Percentiles rank a stretch among this genome's conserved stretches.
These are phyloP conservation scores for Cyclina sinensis DNA, from an alignment of 1,140 invertebrate species.

Conservation along the genomic window DNA sequence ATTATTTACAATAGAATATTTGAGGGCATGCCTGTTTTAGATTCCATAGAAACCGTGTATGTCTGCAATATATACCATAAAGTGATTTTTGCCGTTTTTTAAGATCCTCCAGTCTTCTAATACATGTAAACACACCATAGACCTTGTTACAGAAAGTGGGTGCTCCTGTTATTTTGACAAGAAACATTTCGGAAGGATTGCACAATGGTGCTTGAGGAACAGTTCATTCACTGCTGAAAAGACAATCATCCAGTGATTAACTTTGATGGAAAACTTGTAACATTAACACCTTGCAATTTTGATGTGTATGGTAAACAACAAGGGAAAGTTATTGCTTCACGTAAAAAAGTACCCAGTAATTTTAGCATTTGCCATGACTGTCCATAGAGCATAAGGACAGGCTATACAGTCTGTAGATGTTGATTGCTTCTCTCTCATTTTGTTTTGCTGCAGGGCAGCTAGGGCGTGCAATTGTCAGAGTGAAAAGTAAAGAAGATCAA, in stretches of 20 bases:
- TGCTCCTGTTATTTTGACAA: not conserved
- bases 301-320: not conserved
- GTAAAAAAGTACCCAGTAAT: not conserved
- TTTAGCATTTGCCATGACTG: constrained; percentile 11
- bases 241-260: not conserved
- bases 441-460: not conserved
- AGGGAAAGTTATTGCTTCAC: not conserved
- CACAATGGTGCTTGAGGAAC: not conserved
- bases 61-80: too few species aligned
- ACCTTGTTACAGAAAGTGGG: not conserved
- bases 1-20: too few species aligned
- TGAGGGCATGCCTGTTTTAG: too few species aligned
- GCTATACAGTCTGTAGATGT: not conserved
- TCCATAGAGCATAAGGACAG: constrained; percentile 3
- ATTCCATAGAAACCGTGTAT: too few species aligned
- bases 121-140: not conserved
- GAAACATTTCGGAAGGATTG: not conserved
- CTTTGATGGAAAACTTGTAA: not conserved
- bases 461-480: not conserved
- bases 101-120: not conserved
- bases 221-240: not conserved
- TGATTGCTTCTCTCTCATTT: not conserved
- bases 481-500: not conserved
- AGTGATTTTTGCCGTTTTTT: not conserved
- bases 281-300: not conserved